phyloP scores from a whole-genome alignment of 2,888 invertebrate genomes.

The Oithona nana region DNA sequence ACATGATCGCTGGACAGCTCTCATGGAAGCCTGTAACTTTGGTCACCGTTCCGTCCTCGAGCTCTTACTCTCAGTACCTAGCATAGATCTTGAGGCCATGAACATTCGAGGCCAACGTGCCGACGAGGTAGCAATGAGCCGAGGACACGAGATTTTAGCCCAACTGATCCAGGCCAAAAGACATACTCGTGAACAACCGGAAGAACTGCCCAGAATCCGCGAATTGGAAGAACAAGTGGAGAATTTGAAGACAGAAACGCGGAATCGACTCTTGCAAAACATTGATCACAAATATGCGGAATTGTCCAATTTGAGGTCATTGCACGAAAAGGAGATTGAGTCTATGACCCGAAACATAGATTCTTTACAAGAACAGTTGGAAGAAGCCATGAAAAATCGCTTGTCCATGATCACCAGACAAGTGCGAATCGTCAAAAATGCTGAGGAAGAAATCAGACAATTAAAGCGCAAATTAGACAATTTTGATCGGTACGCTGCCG shows the following conservation, averaged over 20 bases:
- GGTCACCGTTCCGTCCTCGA: slow-evolving; percentile 3
- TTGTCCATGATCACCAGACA: slow-evolving; percentile 8
- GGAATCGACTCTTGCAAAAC: background rate
- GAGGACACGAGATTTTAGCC: slow-evolving; percentile 1
- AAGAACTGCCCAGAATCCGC: slow-evolving; percentile 4
- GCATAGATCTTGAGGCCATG: slow-evolving; percentile 5
- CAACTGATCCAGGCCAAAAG: background rate
- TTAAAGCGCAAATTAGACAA: slow-evolving; percentile 9
- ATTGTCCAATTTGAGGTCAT: background rate
- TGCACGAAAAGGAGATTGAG: slow-evolving; percentile 7
- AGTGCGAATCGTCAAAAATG: slow-evolving; percentile 5
- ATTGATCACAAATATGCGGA: slow-evolving; percentile 9
- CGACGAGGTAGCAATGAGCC: slow-evolving; percentile 12
- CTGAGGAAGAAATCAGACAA: slow-evolving; percentile 9
- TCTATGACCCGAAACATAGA: slow-evolving; percentile 3
- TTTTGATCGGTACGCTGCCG: slow-evolving; percentile 6
- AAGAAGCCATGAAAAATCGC: slow-evolving; percentile 12
- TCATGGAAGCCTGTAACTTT: slow-evolving; percentile 15
- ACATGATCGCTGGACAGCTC: slow-evolving; percentile 13
- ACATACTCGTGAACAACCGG: background rate
- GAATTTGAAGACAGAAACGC: slow-evolving; percentile 5
- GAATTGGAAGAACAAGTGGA: slow-evolving; percentile 7
- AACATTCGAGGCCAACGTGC: slow-evolving; percentile 12
- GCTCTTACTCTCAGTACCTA: background rate
- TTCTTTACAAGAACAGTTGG: slow-evolving; percentile 1